Percentiles rank a stretch among this genome's conserved stretches.
These are phyloP conservation scores for Alectura lathami DNA, from an alignment of 2,113 vertebrate genomes.

Conservation along the genomic window DNA sequence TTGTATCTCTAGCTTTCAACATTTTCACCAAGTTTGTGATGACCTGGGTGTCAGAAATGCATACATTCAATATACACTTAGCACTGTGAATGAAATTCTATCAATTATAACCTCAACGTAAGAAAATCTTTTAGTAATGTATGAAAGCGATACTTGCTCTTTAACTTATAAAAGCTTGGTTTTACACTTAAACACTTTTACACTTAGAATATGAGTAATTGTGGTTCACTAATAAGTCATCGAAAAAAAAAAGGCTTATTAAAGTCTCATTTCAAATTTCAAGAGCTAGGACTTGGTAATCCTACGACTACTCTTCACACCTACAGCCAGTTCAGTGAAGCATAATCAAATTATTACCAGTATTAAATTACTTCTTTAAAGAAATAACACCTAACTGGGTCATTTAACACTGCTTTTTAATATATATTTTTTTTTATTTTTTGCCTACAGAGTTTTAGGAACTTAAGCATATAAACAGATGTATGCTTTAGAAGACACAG, in stretches of 20 bases:
- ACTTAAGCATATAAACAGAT: background rate
- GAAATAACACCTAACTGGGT: background rate
- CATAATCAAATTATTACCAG: background rate
- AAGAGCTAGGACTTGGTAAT: background rate
- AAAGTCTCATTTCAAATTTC: background rate
- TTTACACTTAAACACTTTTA: background rate
- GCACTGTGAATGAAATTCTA: background rate
- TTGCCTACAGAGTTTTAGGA: background rate
- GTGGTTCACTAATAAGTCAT: background rate
- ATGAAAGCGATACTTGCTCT: background rate
- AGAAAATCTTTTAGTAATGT: background rate
- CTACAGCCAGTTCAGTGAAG: background rate
- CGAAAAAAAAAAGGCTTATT: background rate
- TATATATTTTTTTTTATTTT: background rate
- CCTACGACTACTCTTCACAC: background rate
- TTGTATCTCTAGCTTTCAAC: constrained; percentile 94
- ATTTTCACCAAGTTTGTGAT: constrained; percentile 99
- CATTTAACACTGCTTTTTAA: background rate
- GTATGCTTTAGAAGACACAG: background rate
- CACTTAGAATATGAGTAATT: background rate
- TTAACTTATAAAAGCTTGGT: background rate
- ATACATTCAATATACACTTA: background rate
- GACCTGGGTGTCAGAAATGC: constrained; percentile 80
- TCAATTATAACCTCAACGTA: background rate
- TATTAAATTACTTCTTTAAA: background rate